Evolutionary conservation across 2,113 vertebrate species (phyloP).

Genomic region (Periophthalmus modestus): DNA sequence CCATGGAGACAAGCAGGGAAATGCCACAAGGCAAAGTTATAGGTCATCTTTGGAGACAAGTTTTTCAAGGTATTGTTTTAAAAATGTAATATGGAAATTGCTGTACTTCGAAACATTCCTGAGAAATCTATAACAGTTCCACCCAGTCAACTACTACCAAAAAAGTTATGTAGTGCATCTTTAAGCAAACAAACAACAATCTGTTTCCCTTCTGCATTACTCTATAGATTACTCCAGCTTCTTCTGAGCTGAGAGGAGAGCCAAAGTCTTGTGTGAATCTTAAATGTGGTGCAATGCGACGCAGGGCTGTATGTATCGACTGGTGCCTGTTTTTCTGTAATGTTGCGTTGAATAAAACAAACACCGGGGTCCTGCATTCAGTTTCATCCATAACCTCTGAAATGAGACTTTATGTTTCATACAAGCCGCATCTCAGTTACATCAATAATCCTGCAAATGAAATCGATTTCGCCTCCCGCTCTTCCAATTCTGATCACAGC

Average conservation of each 20-base stretch:
- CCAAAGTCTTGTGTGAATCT: constrained; percentile 32
- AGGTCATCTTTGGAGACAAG: too few relatives aligned
- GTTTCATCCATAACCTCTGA: constrained; percentile 78
- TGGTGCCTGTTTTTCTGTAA: constrained; percentile 69
- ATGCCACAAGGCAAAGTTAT: too few relatives aligned
- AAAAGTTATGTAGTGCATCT: too few relatives aligned
- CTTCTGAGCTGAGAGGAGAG: constrained; percentile 19
- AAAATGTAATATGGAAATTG: too few relatives aligned
- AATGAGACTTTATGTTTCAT: constrained; percentile 84
- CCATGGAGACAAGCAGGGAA: too few relatives aligned
- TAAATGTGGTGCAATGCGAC: constrained; percentile 66
- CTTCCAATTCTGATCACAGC: constrained; percentile 83
- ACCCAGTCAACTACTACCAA: too few relatives aligned
- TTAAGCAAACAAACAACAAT: not conserved
- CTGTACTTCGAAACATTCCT: too few relatives aligned
- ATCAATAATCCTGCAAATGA: constrained; percentile 85
- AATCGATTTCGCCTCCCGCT: constrained; percentile 82
- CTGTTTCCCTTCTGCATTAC: not conserved
- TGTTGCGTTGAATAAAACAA: constrained; percentile 77
- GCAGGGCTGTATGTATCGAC: constrained; percentile 57
- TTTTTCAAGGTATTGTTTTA: too few relatives aligned
- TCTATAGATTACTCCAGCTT: constrained; percentile 12
- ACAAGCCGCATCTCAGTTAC: constrained; percentile 78
- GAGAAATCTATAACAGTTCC: too few relatives aligned
- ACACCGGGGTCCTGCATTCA: constrained; percentile 72